phyloP scores from a whole-genome alignment of 2,888 invertebrate species.

The Eumacrocentrus americanus region DNA sequence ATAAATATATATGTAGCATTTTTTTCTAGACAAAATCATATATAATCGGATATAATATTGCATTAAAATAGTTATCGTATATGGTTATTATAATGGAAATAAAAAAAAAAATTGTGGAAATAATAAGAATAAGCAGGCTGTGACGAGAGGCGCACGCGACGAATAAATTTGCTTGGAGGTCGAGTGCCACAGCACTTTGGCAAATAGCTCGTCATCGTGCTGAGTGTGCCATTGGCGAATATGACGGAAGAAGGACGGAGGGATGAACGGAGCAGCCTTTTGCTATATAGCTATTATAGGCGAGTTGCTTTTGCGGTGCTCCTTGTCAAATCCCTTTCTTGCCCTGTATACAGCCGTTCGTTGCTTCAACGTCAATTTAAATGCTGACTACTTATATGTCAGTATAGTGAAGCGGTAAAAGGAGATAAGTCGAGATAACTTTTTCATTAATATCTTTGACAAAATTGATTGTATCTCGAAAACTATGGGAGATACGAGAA shows the following conservation, averaged over 20 bases:
- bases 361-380: background rate
- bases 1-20: too few species aligned
- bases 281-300: too few species aligned
- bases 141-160: background rate
- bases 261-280: slow-evolving; percentile 11
- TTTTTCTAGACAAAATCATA: too few species aligned
- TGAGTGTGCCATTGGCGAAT: slow-evolving; percentile 4
- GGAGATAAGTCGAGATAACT: too few species aligned
- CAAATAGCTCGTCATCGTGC: slow-evolving; percentile 1
- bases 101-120: background rate
- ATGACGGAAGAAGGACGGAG: background rate
- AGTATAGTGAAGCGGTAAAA: too few species aligned
- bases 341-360: slow-evolving; percentile 22
- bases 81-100: background rate
- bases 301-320: slow-evolving; percentile 46
- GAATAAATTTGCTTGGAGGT: background rate
- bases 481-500: too few species aligned
- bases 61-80: too few species aligned
- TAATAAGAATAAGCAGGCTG: background rate
- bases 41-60: too few species aligned
- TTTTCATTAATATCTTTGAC: too few species aligned
- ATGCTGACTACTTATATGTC: too few species aligned
- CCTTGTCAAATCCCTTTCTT: slow-evolving; percentile 48
- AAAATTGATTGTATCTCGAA: too few species aligned
- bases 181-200: slow-evolving; percentile 2